Conservation (phyloP, 2,888 invertebrate genomes). For the Campopleginae sp. region DNA sequence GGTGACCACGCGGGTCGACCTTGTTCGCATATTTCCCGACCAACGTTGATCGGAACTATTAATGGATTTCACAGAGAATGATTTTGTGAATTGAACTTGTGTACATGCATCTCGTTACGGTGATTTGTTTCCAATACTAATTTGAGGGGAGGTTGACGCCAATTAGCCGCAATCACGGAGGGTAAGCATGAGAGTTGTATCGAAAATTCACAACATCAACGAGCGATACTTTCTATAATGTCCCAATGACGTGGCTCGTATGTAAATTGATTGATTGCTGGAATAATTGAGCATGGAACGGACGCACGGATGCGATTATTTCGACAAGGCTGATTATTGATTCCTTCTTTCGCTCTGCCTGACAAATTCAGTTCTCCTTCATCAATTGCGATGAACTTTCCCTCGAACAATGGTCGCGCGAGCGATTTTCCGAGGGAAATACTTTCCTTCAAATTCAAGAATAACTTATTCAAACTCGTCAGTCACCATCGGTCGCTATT, state of each 20-base stretch:
- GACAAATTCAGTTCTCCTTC: neutral
- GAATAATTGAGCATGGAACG: neutral
- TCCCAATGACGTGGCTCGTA: neutral
- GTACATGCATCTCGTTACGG: neutral
- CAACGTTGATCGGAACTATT: neutral
- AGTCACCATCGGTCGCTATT: neutral
- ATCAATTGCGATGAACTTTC: neutral
- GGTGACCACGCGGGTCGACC: neutral
- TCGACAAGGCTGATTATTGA: neutral
- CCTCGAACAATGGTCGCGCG: neutral
- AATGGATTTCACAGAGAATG: neutral
- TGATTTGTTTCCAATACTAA: neutral
- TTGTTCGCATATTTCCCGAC: neutral
- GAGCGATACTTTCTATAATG: too few species aligned
- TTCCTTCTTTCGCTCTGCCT: neutral
- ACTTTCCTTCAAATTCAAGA: neutral
- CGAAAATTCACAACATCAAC: neutral
- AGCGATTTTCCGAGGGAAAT: neutral
- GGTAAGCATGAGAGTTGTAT: neutral
- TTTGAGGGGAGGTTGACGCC: neutral
- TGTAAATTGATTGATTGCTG: neutral
- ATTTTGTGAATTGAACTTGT: neutral
- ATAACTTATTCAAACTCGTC: neutral
- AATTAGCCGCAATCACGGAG: neutral
- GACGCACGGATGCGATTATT: neutral